Conservation (phyloP, 2,888 invertebrate genomes). For the Danaus chrysippus region DNA sequence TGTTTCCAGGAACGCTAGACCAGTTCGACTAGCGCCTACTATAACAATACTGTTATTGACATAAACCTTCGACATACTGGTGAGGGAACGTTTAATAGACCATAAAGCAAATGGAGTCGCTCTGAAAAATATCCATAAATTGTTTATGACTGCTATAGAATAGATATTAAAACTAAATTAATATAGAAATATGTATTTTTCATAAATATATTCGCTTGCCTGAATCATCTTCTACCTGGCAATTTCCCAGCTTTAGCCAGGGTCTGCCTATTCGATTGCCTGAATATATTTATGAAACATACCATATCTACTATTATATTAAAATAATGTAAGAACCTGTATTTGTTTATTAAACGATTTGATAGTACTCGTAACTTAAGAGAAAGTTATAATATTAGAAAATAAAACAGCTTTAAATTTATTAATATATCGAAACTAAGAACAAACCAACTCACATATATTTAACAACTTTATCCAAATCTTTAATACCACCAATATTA, state of each 20-base stretch:
- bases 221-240: too few relatives aligned
- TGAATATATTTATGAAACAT: too few relatives aligned
- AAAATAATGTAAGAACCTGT: too few relatives aligned
- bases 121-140: slow-evolving; percentile 32
- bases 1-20: slow-evolving; percentile 80
- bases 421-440: too few relatives aligned
- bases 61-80: slow-evolving; percentile 68
- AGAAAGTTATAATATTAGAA: neutral
- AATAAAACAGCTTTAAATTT: slow-evolving; percentile 12
- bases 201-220: too few relatives aligned
- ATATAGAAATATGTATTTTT: too few relatives aligned
- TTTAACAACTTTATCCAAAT: slow-evolving; percentile 48
- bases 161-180: too few relatives aligned
- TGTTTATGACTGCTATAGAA: too few relatives aligned
- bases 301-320: too few relatives aligned
- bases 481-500: slow-evolving; percentile 50
- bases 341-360: too few relatives aligned
- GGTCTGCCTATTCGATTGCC: too few relatives aligned
- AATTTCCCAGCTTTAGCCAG: too few relatives aligned
- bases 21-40: slow-evolving; percentile 82
- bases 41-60: slow-evolving; percentile 82
- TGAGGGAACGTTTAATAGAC: slow-evolving; percentile 72
- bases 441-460: slow-evolving; percentile 43
- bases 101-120: slow-evolving; percentile 75
- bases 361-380: neutral